These are phyloP conservation scores for Coilia nasus DNA, from an alignment of 2,797 vertebrate genomes.

Conservation along the genomic window DNA sequence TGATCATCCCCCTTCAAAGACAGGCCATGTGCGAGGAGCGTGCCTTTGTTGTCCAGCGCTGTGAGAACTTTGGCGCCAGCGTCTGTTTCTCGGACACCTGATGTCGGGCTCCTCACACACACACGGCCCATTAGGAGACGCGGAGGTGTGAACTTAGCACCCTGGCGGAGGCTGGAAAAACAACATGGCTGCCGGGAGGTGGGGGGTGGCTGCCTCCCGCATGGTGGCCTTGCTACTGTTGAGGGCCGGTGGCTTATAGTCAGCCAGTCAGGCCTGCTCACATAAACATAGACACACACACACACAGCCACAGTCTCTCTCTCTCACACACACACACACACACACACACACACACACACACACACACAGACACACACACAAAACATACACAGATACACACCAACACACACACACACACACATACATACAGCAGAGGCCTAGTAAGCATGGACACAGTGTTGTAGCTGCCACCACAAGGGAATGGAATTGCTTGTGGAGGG, in stretches of 20 bases:
- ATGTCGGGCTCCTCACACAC: constrained; percentile 62
- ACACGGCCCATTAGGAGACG: constrained; percentile 66
- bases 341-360: not conserved
- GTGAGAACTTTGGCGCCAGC: constrained; percentile 74
- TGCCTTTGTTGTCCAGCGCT: constrained; percentile 59
- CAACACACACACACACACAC: not conserved
- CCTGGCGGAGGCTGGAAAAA: constrained; percentile 69
- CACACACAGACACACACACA: not conserved
- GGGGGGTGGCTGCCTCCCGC: not conserved
- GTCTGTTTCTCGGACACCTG: constrained; percentile 68
- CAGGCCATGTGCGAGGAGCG: constrained; percentile 55
- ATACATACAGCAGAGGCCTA: not conserved
- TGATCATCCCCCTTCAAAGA: constrained; percentile 71
- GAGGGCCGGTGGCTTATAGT: not conserved
- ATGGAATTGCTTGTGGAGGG: not conserved
- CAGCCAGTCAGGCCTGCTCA: too few relatives aligned
- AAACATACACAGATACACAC: not conserved
- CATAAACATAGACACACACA: too few relatives aligned
- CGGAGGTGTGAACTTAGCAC: constrained; percentile 77
- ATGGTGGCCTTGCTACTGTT: not conserved
- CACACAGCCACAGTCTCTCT: too few relatives aligned
- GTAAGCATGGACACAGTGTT: not conserved
- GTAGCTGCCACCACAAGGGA: not conserved
- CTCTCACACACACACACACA: not conserved
- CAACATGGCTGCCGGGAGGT: constrained; percentile 49